Evolutionary conservation across 2,113 vertebrate genomes (phyloP).

Genomic region (Dromiciops gliroides): DNA sequence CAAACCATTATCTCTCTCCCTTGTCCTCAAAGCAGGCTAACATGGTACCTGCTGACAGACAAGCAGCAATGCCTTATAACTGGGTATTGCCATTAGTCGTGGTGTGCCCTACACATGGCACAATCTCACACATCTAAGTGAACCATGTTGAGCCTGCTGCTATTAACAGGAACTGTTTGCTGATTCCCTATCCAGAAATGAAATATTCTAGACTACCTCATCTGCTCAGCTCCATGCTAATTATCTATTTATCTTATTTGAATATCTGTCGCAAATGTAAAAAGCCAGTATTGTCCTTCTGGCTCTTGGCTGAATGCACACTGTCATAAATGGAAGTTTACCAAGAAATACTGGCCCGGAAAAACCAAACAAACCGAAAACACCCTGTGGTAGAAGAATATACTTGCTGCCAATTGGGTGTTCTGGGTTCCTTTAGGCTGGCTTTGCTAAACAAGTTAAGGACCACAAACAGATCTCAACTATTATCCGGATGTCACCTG

Average conservation of each 20-base stretch:
- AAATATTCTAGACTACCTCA: constrained; percentile 42
- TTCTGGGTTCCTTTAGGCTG: constrained; percentile 17
- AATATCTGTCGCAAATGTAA: constrained; percentile 52
- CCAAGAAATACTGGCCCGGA: not conserved
- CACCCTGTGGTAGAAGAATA: not conserved
- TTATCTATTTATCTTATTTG: constrained; percentile 61
- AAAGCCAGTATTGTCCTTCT: constrained; percentile 33
- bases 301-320: constrained; percentile 1
- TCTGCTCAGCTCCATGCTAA: constrained; percentile 55
- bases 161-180: not conserved
- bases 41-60: not conserved
- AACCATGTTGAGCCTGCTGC: not conserved
- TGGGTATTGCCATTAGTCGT: not conserved
- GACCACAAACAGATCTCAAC: not conserved
- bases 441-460: constrained; percentile 31
- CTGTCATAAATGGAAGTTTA: not conserved
- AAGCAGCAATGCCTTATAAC: not conserved
- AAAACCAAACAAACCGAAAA: not conserved
- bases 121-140: not conserved
- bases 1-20: not conserved
- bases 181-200: constrained; percentile 5
- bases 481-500: not conserved
- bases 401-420: not conserved
- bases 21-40: not conserved
- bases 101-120: not conserved